Percentiles rank a stretch among this genome's conserved stretches.
Evolutionary conservation across 2,113 vertebrate genomes (phyloP).

Genomic region (Gila orcuttii): DNA sequence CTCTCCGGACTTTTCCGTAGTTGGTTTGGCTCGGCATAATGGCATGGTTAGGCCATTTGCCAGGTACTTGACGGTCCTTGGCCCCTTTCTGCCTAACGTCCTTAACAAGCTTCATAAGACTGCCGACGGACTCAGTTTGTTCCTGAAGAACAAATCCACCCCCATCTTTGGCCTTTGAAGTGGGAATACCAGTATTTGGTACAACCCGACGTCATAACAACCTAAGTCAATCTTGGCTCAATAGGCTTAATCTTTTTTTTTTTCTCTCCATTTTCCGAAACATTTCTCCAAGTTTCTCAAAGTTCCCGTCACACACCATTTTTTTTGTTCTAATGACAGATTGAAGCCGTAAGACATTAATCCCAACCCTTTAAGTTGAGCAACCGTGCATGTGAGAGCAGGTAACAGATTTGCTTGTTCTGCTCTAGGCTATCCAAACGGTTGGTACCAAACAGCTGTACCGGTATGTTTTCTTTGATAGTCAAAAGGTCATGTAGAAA

Average conservation of each 20-base stretch:
- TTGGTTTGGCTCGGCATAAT: slow-evolving; percentile 61
- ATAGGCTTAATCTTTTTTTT: slow-evolving; percentile 6
- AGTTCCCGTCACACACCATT: slow-evolving; percentile 41
- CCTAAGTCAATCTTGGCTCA: slow-evolving; percentile 50
- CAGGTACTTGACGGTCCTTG: slow-evolving; percentile 60
- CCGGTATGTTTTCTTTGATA: slow-evolving; percentile 39
- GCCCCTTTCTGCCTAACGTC: slow-evolving; percentile 63
- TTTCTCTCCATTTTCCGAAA: slow-evolving; percentile 29
- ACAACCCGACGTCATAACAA: slow-evolving; percentile 65
- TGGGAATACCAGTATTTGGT: slow-evolving; percentile 65
- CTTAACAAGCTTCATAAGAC: slow-evolving; percentile 63
- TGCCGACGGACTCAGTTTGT: slow-evolving; percentile 67
- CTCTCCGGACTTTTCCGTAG: slow-evolving; percentile 57
- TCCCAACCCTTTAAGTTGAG: slow-evolving; percentile 34
- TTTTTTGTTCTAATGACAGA: slow-evolving; percentile 41
- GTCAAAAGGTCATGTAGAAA: slow-evolving; percentile 31
- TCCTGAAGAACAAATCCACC: slow-evolving; percentile 49
- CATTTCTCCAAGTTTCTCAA: slow-evolving; percentile 42
- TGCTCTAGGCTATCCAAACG: slow-evolving; percentile 38
- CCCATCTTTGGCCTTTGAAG: slow-evolving; percentile 66
- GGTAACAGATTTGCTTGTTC: slow-evolving; percentile 46
- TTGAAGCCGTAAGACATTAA: slow-evolving; percentile 43
- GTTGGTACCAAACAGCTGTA: slow-evolving; percentile 27
- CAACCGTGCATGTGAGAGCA: slow-evolving; percentile 20
- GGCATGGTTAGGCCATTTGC: slow-evolving; percentile 54